A percentile compares a stretch with the other conserved stretches of the same genome.
Conservation (phyloP, 2,888 invertebrate genomes). For the Drosophila pegasa region DNA sequence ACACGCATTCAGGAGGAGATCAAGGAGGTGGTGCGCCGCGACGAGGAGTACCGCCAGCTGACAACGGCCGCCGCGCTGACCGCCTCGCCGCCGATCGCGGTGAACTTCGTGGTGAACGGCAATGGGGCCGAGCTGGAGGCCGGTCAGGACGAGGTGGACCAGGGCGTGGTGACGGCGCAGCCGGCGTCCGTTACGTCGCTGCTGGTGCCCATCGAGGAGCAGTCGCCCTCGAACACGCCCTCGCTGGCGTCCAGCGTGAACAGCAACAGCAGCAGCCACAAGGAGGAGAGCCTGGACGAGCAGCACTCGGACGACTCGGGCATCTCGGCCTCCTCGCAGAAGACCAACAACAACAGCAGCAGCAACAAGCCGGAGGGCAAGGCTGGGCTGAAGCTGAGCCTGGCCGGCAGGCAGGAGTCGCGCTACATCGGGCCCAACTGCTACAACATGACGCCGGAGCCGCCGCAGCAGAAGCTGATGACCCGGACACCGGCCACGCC, state of each 20-base stretch:
- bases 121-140: slow-evolving; percentile 11
- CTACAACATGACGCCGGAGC: slow-evolving; percentile 82
- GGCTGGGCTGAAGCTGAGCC: slow-evolving; percentile 45
- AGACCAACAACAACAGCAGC: slow-evolving; percentile 64
- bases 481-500: slow-evolving; percentile 83
- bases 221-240: slow-evolving; percentile 66
- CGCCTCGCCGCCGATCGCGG: slow-evolving; percentile 28
- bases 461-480: slow-evolving; percentile 83
- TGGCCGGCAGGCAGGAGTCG: slow-evolving; percentile 67
- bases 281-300: slow-evolving; percentile 82
- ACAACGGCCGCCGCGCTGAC: slow-evolving; percentile 74
- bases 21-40: slow-evolving; percentile 93
- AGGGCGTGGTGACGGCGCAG: slow-evolving; percentile 60
- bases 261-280: slow-evolving; percentile 75
- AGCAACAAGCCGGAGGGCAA: slow-evolving; percentile 46
- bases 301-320: slow-evolving; percentile 84
- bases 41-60: slow-evolving; percentile 90
- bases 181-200: slow-evolving; percentile 57
- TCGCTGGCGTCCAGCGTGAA: slow-evolving; percentile 82
- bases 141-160: slow-evolving; percentile 1
- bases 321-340: slow-evolving; percentile 84
- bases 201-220: slow-evolving; percentile 73
- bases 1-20: slow-evolving; percentile 95
- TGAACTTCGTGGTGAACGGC: slow-evolving; percentile 41
- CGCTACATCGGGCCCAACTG: slow-evolving; percentile 83